phyloP scores from a whole-genome alignment of 2,113 vertebrate genomes.

The Anarrhichthys ocellatus region DNA sequence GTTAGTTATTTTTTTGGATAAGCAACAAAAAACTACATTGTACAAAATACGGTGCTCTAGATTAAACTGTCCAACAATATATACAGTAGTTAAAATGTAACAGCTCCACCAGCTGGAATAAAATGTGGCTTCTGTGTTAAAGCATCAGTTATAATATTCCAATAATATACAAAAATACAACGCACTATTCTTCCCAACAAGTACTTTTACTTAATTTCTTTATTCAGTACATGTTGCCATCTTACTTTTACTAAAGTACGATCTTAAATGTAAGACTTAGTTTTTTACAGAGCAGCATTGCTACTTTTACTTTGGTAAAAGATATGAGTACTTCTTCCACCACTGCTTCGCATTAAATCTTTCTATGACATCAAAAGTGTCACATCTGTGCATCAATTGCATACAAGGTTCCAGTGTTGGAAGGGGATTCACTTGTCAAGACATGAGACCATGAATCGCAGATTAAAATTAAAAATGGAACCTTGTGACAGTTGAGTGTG shows the following conservation, averaged over 20 bases:
- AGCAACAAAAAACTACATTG: not conserved
- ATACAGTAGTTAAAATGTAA: not conserved
- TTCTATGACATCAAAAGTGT: not conserved
- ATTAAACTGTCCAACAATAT: not conserved
- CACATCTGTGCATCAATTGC: not conserved
- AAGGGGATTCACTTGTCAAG: slow-evolving; percentile 59
- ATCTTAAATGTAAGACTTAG: not conserved
- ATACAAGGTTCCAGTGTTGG: not conserved
- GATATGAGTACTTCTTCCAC: not conserved
- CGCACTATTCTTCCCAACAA: not conserved
- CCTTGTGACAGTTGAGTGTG: slow-evolving; percentile 36
- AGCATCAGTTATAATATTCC: not conserved
- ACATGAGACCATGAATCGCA: slow-evolving; percentile 39
- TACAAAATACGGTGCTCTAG: not conserved
- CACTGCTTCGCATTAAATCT: not conserved
- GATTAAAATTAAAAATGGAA: slow-evolving; percentile 53
- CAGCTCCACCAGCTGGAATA: not conserved
- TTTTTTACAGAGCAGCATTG: not conserved
- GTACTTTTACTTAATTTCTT: not conserved
- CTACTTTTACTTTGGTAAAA: not conserved
- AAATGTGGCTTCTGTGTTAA: not conserved
- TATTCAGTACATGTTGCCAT: not conserved
- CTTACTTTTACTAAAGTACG: not conserved
- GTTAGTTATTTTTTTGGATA: not conserved
- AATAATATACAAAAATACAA: not conserved